phyloP scores from a whole-genome alignment of 2,888 invertebrate species.

The Eristalinus aeneus region DNA sequence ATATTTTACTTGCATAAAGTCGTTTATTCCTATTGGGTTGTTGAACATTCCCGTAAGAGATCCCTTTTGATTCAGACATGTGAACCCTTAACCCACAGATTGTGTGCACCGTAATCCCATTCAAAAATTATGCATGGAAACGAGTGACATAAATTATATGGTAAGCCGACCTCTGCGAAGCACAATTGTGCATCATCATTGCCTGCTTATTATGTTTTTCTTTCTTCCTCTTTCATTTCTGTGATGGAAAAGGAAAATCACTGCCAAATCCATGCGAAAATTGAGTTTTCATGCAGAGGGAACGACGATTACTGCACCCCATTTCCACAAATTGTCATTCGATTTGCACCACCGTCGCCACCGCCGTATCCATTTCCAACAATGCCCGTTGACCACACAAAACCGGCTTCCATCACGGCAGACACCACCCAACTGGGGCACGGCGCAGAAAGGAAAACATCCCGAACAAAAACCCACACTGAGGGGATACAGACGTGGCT shows the following conservation, averaged over 20 bases:
- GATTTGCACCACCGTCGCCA: neutral
- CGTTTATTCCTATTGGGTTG: no score
- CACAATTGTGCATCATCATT: slow-evolving; percentile 43
- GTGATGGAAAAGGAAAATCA: slow-evolving; percentile 40
- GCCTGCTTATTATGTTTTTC: slow-evolving; percentile 21
- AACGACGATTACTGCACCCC: neutral
- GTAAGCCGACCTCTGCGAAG: neutral
- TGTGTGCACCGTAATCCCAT: neutral
- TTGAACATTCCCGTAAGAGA: no score
- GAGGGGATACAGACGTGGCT: slow-evolving; percentile 50
- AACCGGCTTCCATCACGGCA: neutral
- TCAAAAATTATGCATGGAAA: neutral
- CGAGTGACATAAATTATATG: neutral
- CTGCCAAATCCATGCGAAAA: slow-evolving; percentile 52
- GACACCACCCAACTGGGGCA: neutral
- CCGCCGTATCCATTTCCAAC: slow-evolving; percentile 3
- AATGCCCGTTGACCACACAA: slow-evolving; percentile 34
- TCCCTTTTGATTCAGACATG: no score
- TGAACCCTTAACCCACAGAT: neutral
- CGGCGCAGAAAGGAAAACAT: slow-evolving; percentile 23
- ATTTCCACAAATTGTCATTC: neutral
- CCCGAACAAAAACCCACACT: slow-evolving; percentile 50
- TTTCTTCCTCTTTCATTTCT: neutral
- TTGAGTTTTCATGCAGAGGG: slow-evolving; percentile 13
- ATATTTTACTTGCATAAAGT: no score